phyloP scores from a whole-genome alignment of 2,888 invertebrate genomes.

The Drosophila seclusa region DNA sequence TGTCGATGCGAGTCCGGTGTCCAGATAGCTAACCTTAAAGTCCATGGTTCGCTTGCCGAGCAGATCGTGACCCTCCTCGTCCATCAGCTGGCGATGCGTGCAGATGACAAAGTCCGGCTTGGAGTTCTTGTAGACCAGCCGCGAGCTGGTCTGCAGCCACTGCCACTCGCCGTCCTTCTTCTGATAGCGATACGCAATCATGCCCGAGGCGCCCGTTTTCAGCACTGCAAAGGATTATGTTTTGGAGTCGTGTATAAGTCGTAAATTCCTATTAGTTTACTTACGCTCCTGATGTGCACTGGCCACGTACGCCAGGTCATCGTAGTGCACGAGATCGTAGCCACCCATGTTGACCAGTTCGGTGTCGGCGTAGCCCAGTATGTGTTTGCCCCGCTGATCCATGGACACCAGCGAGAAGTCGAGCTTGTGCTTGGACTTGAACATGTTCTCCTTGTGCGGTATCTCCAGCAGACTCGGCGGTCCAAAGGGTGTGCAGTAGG shows the following conservation, averaged over 20 bases:
- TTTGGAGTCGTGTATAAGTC: background rate
- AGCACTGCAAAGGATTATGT: conserved; percentile 89
- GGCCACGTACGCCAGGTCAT: conserved; percentile 98
- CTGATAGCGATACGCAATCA: conserved; percentile 99
- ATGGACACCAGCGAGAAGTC: conserved; percentile 98
- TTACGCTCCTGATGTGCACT: conserved; percentile 99
- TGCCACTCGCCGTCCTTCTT: conserved; percentile 98
- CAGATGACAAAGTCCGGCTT: conserved; percentile 99
- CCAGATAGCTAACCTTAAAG: conserved; percentile 98
- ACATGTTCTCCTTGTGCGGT: conserved; percentile 99
- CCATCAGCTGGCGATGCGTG: conserved; percentile 99
- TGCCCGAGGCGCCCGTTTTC: conserved; percentile 99
- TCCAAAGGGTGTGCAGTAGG: conserved; percentile 99
- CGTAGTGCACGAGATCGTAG: conserved; percentile 98
- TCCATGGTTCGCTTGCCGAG: conserved; percentile 99
- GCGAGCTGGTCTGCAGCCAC: conserved; percentile 98
- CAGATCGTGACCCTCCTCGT: conserved; percentile 98
- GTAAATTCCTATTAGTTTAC: conserved; percentile 82
- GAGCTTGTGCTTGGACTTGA: conserved; percentile 99
- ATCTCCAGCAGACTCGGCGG: conserved; percentile 98
- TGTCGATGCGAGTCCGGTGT: conserved; percentile 95
- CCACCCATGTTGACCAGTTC: conserved; percentile 97
- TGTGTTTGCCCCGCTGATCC: conserved; percentile 98
- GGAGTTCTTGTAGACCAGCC: conserved; percentile 99
- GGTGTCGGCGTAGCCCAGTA: conserved; percentile 96